These are phyloP conservation scores for Hylyphantes graminicola DNA, from an alignment of 1,140 invertebrate genomes.

Conservation along the genomic window DNA sequence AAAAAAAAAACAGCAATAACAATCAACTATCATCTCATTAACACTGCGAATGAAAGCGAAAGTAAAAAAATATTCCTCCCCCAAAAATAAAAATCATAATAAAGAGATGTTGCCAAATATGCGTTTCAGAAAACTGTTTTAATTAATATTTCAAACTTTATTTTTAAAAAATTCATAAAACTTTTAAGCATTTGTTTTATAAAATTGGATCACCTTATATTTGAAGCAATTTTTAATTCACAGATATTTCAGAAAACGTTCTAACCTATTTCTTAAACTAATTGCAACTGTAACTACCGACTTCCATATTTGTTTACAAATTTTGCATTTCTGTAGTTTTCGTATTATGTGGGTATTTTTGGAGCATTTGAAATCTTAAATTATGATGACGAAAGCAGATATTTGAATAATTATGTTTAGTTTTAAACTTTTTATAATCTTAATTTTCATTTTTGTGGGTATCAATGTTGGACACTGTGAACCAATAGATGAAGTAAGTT, in stretches of 20 bases:
- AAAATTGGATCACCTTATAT: background rate
- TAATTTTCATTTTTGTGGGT: background rate
- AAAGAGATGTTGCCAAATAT: background rate
- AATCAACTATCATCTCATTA: too few relatives aligned
- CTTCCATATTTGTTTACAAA: background rate
- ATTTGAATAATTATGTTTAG: constrained; percentile 19
- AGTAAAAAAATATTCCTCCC: constrained; percentile 17
- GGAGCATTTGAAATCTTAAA: background rate
- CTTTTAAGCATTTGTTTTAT: background rate
- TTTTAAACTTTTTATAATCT: background rate
- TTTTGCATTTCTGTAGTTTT: constrained; percentile 19
- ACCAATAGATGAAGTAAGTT: constrained; percentile 21
- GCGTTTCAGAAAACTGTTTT: background rate
- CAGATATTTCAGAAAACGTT: background rate
- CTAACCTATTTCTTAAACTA: background rate
- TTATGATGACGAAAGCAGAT: constrained; percentile 19
- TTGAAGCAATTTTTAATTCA: background rate
- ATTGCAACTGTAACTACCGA: background rate
- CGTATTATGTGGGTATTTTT: background rate
- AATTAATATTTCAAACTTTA: background rate
- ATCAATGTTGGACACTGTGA: background rate
- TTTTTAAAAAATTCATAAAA: background rate
- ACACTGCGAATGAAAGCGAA: background rate
- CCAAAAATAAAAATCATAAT: background rate
- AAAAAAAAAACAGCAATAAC: too few relatives aligned